Evolutionary conservation across 2,888 invertebrate genomes (phyloP).

Genomic region (Drosophila diplacantha): DNA sequence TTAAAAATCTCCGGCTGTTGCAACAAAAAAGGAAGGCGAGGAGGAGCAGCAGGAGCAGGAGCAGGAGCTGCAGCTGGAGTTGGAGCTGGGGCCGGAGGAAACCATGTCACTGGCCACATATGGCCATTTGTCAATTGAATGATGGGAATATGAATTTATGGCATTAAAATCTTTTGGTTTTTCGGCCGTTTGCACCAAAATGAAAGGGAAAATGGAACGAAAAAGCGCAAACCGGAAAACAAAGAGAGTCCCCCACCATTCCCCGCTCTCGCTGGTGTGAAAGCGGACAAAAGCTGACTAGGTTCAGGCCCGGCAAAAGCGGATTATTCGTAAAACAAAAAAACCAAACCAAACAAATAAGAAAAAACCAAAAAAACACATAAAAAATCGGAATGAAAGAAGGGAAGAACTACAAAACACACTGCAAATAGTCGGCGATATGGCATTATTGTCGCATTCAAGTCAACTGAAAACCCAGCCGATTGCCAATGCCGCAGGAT

Average conservation of each 20-base stretch:
- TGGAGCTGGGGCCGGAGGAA: neutral
- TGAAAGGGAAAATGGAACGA: slow-evolving; percentile 28
- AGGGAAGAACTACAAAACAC: slow-evolving; percentile 1
- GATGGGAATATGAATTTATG: slow-evolving; percentile 58
- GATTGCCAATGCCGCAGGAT: slow-evolving; percentile 53
- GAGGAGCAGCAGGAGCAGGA: neutral
- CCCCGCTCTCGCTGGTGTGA: slow-evolving; percentile 27
- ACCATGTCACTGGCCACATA: slow-evolving; percentile 44
- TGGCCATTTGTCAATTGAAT: slow-evolving; percentile 63
- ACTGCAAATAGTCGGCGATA: slow-evolving; percentile 25
- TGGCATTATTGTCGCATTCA: slow-evolving; percentile 36
- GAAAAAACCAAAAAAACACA: neutral
- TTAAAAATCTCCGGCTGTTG: slow-evolving; percentile 30
- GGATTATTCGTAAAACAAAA: slow-evolving; percentile 43
- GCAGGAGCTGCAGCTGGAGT: neutral
- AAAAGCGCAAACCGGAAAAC: slow-evolving; percentile 29
- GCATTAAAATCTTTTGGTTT: slow-evolving; percentile 56
- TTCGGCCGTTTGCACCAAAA: slow-evolving; percentile 35
- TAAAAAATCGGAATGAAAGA: neutral
- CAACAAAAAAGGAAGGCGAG: slow-evolving; percentile 9
- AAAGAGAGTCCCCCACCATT: slow-evolving; percentile 10
- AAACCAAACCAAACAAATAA: slow-evolving; percentile 6
- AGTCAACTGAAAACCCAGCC: slow-evolving; percentile 57
- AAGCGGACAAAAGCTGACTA: slow-evolving; percentile 44
- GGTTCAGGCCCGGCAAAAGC: slow-evolving; percentile 39